Percentiles rank a stretch among this genome's conserved stretches.
Evolutionary conservation across 2,113 vertebrate genomes (phyloP).

Genomic region (Camelus dromedarius): DNA sequence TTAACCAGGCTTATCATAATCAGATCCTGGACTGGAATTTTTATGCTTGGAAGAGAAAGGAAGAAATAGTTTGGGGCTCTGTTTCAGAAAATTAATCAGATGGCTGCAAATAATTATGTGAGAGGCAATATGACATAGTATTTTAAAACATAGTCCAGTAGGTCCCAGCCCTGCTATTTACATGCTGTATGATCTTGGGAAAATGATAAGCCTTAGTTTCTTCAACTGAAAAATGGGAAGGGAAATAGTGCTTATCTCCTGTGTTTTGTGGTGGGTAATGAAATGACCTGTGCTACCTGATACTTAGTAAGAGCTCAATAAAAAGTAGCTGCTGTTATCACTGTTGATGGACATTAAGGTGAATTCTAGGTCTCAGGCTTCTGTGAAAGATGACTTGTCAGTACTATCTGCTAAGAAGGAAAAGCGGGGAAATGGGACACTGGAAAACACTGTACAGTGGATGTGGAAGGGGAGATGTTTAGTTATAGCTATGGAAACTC

Average conservation of each 20-base stretch:
- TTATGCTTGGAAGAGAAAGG: conserved; percentile 30
- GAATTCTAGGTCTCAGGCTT: not conserved
- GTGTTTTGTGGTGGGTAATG: conserved; percentile 42
- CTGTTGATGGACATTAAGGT: not conserved
- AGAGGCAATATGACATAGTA: conserved; percentile 16
- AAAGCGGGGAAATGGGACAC: not conserved
- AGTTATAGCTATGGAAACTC: not conserved
- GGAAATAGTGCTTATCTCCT: not conserved
- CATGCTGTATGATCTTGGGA: not conserved
- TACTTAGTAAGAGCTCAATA: no score
- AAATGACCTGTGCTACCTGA: not conserved
- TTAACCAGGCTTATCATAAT: conserved; percentile 6
- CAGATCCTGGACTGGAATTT: not conserved
- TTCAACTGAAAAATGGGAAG: conserved; percentile 9
- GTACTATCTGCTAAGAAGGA: not conserved
- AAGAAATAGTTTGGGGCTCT: conserved; percentile 30
- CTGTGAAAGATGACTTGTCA: not conserved
- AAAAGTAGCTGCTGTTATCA: not conserved
- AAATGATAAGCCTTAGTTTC: conserved; percentile 8
- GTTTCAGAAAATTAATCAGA: conserved; percentile 60
- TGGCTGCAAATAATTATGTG: conserved; percentile 51
- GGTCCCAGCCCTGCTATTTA: not conserved
- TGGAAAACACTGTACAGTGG: not conserved
- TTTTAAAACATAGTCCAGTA: conserved; percentile 14
- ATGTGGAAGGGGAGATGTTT: not conserved